These are phyloP conservation scores for Grallaria varia DNA, from an alignment of 2,113 vertebrate species.

Conservation along the genomic window DNA sequence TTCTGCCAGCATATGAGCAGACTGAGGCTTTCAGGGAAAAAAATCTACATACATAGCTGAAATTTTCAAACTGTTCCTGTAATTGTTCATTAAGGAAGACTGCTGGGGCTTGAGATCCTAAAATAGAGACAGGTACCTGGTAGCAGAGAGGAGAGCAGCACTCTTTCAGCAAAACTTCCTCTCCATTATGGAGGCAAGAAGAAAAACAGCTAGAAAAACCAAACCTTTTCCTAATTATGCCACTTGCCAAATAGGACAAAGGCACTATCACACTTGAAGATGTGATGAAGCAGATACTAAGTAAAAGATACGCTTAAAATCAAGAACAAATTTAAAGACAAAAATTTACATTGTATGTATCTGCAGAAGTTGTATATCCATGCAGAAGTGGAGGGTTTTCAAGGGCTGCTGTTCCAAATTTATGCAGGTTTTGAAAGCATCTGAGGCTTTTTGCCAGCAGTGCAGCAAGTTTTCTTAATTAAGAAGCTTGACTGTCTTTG, in stretches of 20 bases:
- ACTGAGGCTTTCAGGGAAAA: background rate
- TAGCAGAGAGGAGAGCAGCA: background rate
- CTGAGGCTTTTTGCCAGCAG: background rate
- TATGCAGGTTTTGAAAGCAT: background rate
- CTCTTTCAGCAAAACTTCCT: background rate
- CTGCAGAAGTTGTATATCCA: background rate
- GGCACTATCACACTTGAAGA: background rate
- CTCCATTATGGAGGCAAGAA: background rate
- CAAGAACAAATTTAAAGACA: background rate
- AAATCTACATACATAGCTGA: background rate
- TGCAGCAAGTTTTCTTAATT: background rate
- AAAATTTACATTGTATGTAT: background rate
- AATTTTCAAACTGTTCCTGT: background rate
- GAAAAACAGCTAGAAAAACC: background rate
- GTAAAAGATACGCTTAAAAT: background rate
- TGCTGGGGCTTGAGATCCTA: background rate
- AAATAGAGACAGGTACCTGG: background rate
- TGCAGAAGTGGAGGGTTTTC: background rate
- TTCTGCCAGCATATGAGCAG: background rate
- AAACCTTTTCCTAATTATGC: background rate
- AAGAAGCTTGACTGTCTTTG: background rate
- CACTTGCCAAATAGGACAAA: background rate
- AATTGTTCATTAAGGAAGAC: conserved; percentile 18
- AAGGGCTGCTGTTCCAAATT: background rate
- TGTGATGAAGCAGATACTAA: accelerated